Conservation (phyloP, 2,797 vertebrate species). For the Oreochromis grahami region DNA sequence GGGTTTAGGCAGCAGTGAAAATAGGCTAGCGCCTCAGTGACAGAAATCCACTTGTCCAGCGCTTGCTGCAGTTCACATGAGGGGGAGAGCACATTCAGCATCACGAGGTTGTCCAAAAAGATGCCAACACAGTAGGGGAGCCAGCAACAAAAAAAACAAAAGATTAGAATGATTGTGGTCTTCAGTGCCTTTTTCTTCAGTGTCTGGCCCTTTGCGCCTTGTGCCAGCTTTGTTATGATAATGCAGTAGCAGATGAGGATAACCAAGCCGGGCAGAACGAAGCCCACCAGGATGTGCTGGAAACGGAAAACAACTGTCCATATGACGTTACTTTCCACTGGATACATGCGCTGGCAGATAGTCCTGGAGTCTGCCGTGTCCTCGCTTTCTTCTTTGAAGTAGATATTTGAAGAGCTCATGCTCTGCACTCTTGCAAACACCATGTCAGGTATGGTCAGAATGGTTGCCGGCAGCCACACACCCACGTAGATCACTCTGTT, state of each 20-base stretch:
- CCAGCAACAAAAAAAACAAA: conserved; percentile 96
- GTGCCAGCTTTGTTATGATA: conserved; percentile 89
- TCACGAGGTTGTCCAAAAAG: conserved; percentile 85
- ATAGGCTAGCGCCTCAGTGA: conserved; percentile 92
- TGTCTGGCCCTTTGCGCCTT: conserved; percentile 83
- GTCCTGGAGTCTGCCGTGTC: conserved; percentile 43
- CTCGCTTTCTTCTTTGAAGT: background rate
- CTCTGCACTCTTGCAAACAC: conserved; percentile 81
- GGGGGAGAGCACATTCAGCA: conserved; percentile 76
- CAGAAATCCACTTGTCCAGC: conserved; percentile 87
- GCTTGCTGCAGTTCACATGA: conserved; percentile 80
- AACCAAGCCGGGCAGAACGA: conserved; percentile 89
- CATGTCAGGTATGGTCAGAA: conserved; percentile 90
- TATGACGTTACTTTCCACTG: conserved; percentile 36
- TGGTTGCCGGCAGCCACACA: conserved; percentile 90
- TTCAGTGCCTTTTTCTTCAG: conserved; percentile 95
- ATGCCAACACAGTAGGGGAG: conserved; percentile 91
- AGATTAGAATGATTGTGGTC: conserved; percentile 93
- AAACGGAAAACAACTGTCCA: conserved; percentile 89
- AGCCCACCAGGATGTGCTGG: conserved; percentile 92
- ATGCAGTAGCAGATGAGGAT: conserved; percentile 96
- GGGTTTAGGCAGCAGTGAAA: conserved; percentile 99
- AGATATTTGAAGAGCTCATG: conserved; percentile 1
- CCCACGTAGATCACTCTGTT: conserved; percentile 89
- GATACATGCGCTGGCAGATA: conserved; percentile 88